Evolutionary conservation across 2,113 vertebrate genomes (phyloP), one percentile per base, ranked within the genome.

Genomic region (Saccopteryx leptura): DNA sequence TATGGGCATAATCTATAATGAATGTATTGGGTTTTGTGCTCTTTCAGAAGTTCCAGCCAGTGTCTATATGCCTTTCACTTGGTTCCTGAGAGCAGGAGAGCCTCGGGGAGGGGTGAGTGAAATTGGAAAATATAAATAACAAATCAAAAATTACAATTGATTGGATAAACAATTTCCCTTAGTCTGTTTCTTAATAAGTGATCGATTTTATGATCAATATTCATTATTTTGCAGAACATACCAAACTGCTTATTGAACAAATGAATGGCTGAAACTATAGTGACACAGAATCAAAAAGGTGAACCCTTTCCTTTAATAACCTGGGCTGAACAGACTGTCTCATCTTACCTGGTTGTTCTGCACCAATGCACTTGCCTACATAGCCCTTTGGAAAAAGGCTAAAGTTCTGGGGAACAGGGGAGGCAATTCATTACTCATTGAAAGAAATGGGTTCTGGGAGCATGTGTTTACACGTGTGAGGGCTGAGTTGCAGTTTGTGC

Each of bases 101-200:
- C 98, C 97, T 98, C 96, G 54, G 98, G 98, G 98, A 98, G 96
- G 97, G 97, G 98, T 97, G 96, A 97, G 98, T 96, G 93, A 98
- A 98, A 99, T 98, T 98, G 98, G 98, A 98, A 99, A 99, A 98
- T 98, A 99, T 98, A 99, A 99, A 99, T 98, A 99, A 99, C 99
- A 99, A 98, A 99, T 99, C 97, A 99, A 99, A 99, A 99, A 98
- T 99, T 98, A 98, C 98, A 99, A 99, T 98, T 98, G 98, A 99
- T 98, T 98, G 98, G 98, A 99, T 98, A 99, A 99, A 99, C 98
- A 99, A 99, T 99, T 99, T 99, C 98, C 98, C 98, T 98, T 98
- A 98, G 97, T 98, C 97, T 98, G 98, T 98, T 99, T 99, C 98
- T 99, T 99, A 99, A 99, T 99, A 99, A 98, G 98, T 98, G 98